These are phyloP conservation scores for Fratercula arctica DNA, from an alignment of 2,797 vertebrate species.

Conservation along the genomic window DNA sequence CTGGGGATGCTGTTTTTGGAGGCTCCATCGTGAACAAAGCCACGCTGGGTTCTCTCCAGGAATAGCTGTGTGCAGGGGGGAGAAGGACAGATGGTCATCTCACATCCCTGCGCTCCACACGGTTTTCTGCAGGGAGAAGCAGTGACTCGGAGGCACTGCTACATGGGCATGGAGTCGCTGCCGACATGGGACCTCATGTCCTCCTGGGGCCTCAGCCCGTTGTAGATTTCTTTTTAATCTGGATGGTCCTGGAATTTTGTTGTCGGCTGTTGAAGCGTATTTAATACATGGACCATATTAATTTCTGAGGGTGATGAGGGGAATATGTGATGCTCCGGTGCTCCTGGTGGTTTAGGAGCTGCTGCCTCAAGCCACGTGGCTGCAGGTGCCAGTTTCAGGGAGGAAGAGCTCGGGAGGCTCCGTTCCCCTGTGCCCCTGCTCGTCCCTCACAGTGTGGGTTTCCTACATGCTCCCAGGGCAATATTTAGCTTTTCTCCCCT, in stretches of 20 bases:
- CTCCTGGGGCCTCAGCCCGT: neutral
- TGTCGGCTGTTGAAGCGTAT: neutral
- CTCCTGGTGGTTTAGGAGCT: neutral
- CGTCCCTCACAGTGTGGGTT: neutral
- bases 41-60: neutral
- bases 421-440: rapidly evolving
- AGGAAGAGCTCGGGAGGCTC: neutral
- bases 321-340: rapidly evolving
- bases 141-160: neutral
- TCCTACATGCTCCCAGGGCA: neutral
- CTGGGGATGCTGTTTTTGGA: neutral
- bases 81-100: rapidly evolving
- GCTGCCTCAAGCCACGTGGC: rapidly evolving
- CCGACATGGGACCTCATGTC: neutral
- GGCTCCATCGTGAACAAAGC: neutral
- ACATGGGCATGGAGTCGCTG: neutral
- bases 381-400: neutral
- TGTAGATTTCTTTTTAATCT: neutral
- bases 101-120: rapidly evolving
- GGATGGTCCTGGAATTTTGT: rapidly evolving
- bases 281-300: neutral
- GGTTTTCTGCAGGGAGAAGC: neutral
- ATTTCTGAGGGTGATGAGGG: neutral
- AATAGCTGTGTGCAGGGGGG: rapidly evolving
- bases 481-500: neutral